Percentiles rank a stretch among this genome's conserved stretches.
Evolutionary conservation across 2,797 vertebrate genomes (phyloP).

Genomic region (Carapus acus): DNA sequence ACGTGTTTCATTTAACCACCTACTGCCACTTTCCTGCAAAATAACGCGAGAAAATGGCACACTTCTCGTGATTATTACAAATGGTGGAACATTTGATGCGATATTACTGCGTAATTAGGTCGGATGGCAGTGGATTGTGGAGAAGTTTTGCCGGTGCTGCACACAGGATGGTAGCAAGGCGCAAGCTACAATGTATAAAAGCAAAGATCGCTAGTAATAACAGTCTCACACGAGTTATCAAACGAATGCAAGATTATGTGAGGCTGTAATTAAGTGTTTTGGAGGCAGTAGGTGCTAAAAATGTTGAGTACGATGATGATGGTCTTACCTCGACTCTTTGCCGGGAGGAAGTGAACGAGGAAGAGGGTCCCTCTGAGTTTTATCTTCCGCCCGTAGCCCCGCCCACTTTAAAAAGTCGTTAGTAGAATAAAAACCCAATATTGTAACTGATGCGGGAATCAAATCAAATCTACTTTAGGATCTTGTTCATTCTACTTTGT

Average conservation of each 20-base stretch:
- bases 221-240: too few relatives aligned
- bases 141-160: neutral
- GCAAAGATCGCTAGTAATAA: neutral
- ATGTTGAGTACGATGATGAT: too few relatives aligned
- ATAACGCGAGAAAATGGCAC: neutral
- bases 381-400: slow-evolving; percentile 43
- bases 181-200: neutral
- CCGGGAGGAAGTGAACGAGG: slow-evolving; percentile 25
- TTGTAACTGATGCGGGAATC: too few relatives aligned
- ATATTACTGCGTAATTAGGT: neutral
- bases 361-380: neutral
- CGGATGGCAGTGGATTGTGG: neutral
- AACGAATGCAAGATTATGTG: too few relatives aligned
- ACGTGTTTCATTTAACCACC: too few relatives aligned
- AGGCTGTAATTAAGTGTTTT: too few relatives aligned
- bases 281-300: too few relatives aligned
- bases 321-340: neutral
- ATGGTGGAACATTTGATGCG: neutral
- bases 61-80: neutral
- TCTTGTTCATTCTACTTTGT: too few relatives aligned
- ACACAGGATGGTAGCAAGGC: too few relatives aligned
- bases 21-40: neutral
- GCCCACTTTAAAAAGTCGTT: neutral
- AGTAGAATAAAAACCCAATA: neutral
- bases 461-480: too few relatives aligned